Base-by-base conservation (phyloP, 2,888 invertebrate species). In the Monopis laevigella region DNA sequence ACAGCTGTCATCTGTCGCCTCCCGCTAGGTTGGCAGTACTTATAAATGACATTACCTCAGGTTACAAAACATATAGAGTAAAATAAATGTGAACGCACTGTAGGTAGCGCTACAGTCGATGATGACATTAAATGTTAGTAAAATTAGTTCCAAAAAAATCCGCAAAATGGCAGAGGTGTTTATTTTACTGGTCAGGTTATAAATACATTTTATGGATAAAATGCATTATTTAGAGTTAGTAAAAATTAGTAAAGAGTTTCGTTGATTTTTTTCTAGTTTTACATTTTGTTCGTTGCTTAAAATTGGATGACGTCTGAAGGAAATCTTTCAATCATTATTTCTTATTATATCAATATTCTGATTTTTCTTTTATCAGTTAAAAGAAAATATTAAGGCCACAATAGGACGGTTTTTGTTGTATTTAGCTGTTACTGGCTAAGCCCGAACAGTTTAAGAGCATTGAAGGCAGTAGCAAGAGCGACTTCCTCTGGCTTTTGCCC, bases 371-470 rank as follows among this genome's bases (percentile, higher is more conserved):
- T 21, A 7, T 21, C 24, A 21, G 8, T 21, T 8, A 5, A 21
- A 8, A 5, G 24, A 21, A 21, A 21, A 7, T 21, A 7, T 21
- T 5, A 7, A 5, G 24, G 8, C 5, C 5, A 21, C 24, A 21
- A 21, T 21, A 8, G 8, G 8, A 7, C 5, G 8, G 8, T 21
- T 21, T 21, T 21, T 21, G 5, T 21, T 5, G 24, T 7, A 21
- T 21, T 21, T 8, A 5, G 24, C 18, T n/a, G 45, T 73, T 72
- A 88, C 83, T 89, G 89, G 58, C 90, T 89, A 43, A 93, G 81
- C 14, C 93, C 93, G 65, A 96, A 96, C 24, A 96, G 67, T 74
- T 95, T 95, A 46, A 96, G 82, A 27, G 96, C 95, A 71, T 94
- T 96, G 63, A 93, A 93, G 45, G 95, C 93, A 6, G 95, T 94